phyloP scores from a whole-genome alignment of 2,888 invertebrate genomes.

The Nematopogon swammerdamellus region DNA sequence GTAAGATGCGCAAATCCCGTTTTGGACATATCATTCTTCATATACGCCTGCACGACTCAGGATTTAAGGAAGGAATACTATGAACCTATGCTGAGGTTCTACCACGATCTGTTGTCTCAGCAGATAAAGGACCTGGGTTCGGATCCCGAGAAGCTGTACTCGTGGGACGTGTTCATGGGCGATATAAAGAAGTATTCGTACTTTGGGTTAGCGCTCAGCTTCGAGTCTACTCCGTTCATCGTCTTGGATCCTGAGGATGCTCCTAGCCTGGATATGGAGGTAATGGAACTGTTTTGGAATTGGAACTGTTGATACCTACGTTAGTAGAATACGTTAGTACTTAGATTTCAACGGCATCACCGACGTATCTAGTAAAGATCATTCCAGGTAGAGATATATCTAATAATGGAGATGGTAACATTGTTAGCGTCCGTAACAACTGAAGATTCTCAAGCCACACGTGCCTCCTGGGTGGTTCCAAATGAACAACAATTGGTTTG shows the following conservation, averaged over 20 bases:
- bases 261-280: conserved; percentile 56
- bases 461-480: no score
- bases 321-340: no score
- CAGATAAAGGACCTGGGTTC: conserved; percentile 59
- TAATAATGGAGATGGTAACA: no score
- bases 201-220: conserved; percentile 57
- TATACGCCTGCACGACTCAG: conserved; percentile 61
- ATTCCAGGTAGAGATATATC: no score
- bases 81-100: conserved; percentile 56
- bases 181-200: conserved; percentile 56
- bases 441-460: no score
- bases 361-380: no score
- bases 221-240: conserved; percentile 58
- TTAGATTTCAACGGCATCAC: no score
- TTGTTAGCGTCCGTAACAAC: no score
- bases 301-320: no score
- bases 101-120: conserved; percentile 52
- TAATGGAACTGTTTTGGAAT: no score
- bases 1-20: conserved; percentile 56
- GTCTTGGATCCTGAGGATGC: conserved; percentile 56
- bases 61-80: conserved; percentile 55
- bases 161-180: conserved; percentile 42
- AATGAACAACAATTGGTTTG: no score
- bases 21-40: conserved; percentile 57
- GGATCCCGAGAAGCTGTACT: conserved; percentile 53